These are phyloP conservation scores for Tragopan temminckii DNA, from an alignment of 2,797 vertebrate genomes.

Conservation along the genomic window DNA sequence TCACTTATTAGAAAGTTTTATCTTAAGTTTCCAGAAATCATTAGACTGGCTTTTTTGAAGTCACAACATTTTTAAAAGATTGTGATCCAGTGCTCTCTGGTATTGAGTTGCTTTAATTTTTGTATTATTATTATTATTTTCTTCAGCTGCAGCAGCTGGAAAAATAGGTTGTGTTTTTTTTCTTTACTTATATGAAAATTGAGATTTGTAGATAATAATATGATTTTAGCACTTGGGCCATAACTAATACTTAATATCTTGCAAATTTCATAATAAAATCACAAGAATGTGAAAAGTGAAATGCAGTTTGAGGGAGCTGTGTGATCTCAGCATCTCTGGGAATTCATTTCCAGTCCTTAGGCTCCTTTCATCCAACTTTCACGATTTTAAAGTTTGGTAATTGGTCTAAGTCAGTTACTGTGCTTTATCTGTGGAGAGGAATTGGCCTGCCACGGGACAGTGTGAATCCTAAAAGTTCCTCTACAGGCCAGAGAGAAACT, in stretches of 20 bases:
- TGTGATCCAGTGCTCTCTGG: background rate
- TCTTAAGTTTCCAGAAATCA: background rate
- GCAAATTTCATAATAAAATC: background rate
- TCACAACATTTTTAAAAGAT: background rate
- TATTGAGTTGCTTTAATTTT: background rate
- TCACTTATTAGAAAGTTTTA: background rate
- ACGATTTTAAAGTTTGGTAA: background rate
- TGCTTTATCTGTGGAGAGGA: background rate
- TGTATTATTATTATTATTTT: background rate
- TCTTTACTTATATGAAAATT: background rate
- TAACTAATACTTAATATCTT: conserved; percentile 42
- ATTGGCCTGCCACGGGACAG: background rate
- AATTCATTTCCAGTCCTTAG: background rate
- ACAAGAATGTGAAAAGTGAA: background rate
- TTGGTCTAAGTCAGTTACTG: background rate
- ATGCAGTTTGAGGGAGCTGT: background rate
- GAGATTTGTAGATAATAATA: conserved; percentile 40
- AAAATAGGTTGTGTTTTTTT: background rate
- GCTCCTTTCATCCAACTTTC: background rate
- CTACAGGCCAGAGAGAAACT: background rate
- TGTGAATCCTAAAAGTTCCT: background rate
- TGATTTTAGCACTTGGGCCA: background rate
- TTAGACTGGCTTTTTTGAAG: background rate
- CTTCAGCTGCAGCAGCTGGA: conserved; percentile 10
- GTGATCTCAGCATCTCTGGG: conserved; percentile 26